Conservation (phyloP, 2,797 vertebrate genomes). For the Sarcophilus harrisii region DNA sequence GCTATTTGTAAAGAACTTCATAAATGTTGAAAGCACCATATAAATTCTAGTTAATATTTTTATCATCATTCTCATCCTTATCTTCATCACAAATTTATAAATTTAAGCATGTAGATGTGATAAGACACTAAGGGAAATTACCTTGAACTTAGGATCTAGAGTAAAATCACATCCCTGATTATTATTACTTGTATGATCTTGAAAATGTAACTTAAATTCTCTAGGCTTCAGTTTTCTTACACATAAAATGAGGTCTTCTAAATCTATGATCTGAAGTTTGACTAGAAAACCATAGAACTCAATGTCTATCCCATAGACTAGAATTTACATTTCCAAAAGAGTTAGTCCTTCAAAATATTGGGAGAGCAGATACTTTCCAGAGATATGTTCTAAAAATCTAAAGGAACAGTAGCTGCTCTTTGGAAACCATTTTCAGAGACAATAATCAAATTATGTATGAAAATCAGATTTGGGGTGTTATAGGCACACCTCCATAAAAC, state of each 20-base stretch:
- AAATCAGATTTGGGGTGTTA: not conserved
- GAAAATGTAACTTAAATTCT: not conserved
- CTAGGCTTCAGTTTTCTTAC: not conserved
- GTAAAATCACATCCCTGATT: not conserved
- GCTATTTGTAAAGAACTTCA: not conserved
- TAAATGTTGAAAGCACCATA: not conserved
- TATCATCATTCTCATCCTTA: not conserved
- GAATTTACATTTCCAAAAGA: not conserved
- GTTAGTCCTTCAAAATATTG: constrained; percentile 12
- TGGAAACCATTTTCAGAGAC: constrained; percentile 24
- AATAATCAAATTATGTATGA: not conserved
- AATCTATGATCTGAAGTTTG: not conserved
- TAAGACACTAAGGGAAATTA: not conserved
- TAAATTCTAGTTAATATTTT: not conserved
- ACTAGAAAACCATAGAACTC: not conserved
- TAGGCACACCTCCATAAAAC: not conserved
- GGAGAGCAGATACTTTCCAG: constrained; percentile 5
- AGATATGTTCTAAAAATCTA: constrained; percentile 25
- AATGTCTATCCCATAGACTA: not conserved
- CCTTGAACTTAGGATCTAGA: not conserved
- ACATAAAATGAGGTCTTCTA: not conserved
- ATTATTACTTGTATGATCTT: not conserved
- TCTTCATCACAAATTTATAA: not conserved
- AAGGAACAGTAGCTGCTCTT: constrained; percentile 26
- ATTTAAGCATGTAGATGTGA: not conserved